A percentile compares a stretch with the other conserved stretches of the same genome.
phyloP scores from a whole-genome alignment of 2,113 vertebrate genomes.

The Falco punctatus region DNA sequence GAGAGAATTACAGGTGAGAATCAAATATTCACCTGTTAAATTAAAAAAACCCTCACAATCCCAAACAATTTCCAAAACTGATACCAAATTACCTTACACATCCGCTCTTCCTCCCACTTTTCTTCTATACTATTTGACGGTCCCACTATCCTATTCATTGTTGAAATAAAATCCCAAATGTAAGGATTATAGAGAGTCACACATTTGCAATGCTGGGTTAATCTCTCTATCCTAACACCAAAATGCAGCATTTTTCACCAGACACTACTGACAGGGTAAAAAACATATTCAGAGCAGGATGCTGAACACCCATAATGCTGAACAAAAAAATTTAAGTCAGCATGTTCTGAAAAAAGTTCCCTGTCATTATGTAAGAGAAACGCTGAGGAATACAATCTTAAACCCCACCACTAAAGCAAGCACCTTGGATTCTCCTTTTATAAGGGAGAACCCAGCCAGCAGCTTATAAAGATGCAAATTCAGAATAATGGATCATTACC shows the following conservation, averaged over 20 bases:
- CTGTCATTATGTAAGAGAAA: conserved; percentile 1
- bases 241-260: background rate
- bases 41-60: background rate
- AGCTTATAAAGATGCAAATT: background rate
- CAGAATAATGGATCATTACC: background rate
- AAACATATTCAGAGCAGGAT: background rate
- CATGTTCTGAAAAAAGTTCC: background rate
- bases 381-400: background rate
- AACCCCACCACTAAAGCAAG: background rate
- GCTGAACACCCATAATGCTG: background rate
- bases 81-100: background rate
- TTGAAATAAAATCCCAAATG: background rate
- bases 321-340: background rate
- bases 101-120: background rate
- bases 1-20: background rate
- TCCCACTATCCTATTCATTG: background rate
- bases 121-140: background rate
- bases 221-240: background rate
- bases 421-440: background rate
- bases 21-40: background rate
- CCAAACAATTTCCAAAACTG: background rate
- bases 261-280: background rate
- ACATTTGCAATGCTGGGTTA: background rate
- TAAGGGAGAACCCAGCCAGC: background rate
- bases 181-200: background rate